Percentiles rank a stretch among this genome's conserved stretches.
These are phyloP conservation scores for Ursus arctos DNA, from an alignment of 2,113 vertebrate genomes.

Conservation along the genomic window DNA sequence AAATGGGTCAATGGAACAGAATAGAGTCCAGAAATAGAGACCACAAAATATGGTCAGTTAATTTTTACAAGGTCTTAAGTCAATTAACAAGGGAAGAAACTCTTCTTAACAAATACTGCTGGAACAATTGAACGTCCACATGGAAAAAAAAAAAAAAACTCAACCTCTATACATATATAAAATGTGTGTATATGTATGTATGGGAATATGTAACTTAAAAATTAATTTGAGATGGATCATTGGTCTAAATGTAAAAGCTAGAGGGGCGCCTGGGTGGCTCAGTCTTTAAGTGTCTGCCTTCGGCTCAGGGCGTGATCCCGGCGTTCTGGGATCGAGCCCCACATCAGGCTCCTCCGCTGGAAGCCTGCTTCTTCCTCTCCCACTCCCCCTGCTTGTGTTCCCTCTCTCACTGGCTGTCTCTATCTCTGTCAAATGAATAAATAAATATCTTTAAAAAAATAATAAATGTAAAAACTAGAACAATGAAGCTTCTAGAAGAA, in stretches of 20 bases:
- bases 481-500: background rate
- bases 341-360: too few relatives aligned
- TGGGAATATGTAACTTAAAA: background rate
- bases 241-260: constrained; percentile 23
- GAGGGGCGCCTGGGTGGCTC: background rate
- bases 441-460: too few relatives aligned
- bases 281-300: too few relatives aligned
- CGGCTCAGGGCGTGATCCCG: too few relatives aligned
- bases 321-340: too few relatives aligned
- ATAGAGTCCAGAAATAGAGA: background rate
- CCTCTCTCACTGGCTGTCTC: too few relatives aligned
- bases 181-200: background rate
- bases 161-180: background rate
- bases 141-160: constrained; percentile 13
- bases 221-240: background rate
- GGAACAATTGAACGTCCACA: background rate
- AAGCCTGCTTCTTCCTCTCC: too few relatives aligned
- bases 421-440: too few relatives aligned
- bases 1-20: background rate
- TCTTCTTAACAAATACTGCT: constrained; percentile 5
- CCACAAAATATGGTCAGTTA: background rate
- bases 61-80: constrained; percentile 20
- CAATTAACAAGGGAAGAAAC: background rate
- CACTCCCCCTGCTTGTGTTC: too few relatives aligned
- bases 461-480: constrained; percentile 18